Percentiles rank a stretch among this genome's conserved stretches.
These are phyloP conservation scores for Uropetala carovei DNA, from an alignment of 2,888 invertebrate genomes.

Conservation along the genomic window DNA sequence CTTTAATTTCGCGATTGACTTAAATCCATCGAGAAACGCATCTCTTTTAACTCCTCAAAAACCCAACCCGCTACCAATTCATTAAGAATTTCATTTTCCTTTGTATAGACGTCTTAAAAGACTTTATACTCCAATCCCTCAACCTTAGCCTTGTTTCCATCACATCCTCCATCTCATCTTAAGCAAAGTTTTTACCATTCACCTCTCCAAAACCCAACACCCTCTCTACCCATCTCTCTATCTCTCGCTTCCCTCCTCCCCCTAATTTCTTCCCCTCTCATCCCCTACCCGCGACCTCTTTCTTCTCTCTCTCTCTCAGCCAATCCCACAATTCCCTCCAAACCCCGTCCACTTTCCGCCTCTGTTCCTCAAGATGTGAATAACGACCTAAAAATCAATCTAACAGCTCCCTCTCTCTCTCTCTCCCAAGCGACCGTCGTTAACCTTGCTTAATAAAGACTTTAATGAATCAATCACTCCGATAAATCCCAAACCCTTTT, in stretches of 20 bases:
- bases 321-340: background rate
- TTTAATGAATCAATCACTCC: slow-evolving; percentile 46
- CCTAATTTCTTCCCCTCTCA: background rate
- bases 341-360: background rate
- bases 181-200: background rate
- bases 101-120: slow-evolving; percentile 5
- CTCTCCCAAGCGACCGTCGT: background rate
- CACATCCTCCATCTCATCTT: background rate
- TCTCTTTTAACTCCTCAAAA: slow-evolving; percentile 37
- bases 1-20: slow-evolving; percentile 4
- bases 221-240: background rate
- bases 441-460: slow-evolving; percentile 51
- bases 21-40: background rate
- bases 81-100: slow-evolving; percentile 52
- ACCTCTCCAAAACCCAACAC: background rate
- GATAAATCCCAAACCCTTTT: background rate
- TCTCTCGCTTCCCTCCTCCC: background rate
- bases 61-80: slow-evolving; percentile 23
- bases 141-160: slow-evolving; percentile 22
- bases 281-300: too few relatives aligned
- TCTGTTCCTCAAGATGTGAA: slow-evolving; percentile 23
- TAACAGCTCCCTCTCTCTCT: background rate
- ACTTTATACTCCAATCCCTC: slow-evolving; percentile 11
- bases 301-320: background rate
- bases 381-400: slow-evolving; percentile 47